These are phyloP conservation scores for Drosophila macrothrix DNA, from an alignment of 2,888 invertebrate genomes.

Conservation along the genomic window DNA sequence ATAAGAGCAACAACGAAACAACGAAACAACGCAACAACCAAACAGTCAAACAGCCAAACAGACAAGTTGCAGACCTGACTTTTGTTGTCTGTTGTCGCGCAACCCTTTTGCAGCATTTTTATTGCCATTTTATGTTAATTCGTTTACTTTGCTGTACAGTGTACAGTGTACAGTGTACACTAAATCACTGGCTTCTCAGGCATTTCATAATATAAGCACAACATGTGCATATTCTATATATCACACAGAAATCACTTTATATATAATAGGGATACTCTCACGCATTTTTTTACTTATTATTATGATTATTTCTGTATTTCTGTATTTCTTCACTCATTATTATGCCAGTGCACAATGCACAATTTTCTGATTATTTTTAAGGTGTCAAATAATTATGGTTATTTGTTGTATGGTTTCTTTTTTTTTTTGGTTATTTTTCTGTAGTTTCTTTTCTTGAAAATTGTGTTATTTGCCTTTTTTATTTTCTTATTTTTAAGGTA, in stretches of 20 bases:
- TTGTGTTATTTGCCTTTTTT: not conserved
- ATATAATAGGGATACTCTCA: not conserved
- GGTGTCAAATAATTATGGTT: conserved; percentile 66
- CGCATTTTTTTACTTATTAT: not conserved
- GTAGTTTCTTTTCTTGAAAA: conserved; percentile 25
- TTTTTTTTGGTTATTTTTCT: conserved; percentile 3
- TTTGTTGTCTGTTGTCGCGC: conserved; percentile 21
- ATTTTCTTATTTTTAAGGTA: conserved; percentile 11
- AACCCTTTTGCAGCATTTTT: conserved; percentile 73
- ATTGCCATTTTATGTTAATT: conserved; percentile 75
- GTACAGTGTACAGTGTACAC: conserved; percentile 22
- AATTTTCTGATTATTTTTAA: conserved; percentile 36
- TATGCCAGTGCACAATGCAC: conserved; percentile 38
- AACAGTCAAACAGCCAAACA: conserved; percentile 3
- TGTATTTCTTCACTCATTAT: conserved; percentile 37
- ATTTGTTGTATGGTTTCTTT: conserved; percentile 14
- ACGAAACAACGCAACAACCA: conserved; percentile 38
- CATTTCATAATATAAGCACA: conserved; percentile 24
- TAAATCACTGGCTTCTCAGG: conserved; percentile 32
- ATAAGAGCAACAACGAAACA: conserved; percentile 64
- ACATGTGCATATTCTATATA: conserved; percentile 46
- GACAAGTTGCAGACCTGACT: conserved; percentile 24
- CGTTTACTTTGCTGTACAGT: conserved; percentile 1
- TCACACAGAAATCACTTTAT: conserved; percentile 16
- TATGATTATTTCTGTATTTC: not conserved